Evolutionary conservation across 2,888 invertebrate genomes (phyloP).

Genomic region (Linnaemya vulpina): DNA sequence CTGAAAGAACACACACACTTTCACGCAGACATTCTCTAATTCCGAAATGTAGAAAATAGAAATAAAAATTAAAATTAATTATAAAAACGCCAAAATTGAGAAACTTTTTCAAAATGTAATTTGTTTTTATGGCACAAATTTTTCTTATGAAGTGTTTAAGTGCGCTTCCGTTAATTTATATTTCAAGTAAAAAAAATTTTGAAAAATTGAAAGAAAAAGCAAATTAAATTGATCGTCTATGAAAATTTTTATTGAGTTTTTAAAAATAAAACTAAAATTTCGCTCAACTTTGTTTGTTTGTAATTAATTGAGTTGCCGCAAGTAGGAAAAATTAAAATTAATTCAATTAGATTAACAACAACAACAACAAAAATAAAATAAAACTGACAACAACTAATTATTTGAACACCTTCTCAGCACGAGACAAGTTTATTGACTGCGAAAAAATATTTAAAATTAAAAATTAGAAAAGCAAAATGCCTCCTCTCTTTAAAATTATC

Average conservation of each 20-base stretch:
- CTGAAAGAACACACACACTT: conserved; percentile 5
- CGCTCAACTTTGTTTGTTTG: conserved; percentile 8
- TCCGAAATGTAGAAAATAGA: not conserved
- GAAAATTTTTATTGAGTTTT: conserved; percentile 53
- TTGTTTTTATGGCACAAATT: conserved; percentile 39
- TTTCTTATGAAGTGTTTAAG: conserved; percentile 41
- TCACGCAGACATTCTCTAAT: not conserved
- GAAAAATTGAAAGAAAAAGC: too few species aligned
- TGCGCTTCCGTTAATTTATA: conserved; percentile 51
- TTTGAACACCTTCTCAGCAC: conserved; percentile 66
- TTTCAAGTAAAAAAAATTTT: not conserved
- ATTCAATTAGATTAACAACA: conserved; percentile 5
- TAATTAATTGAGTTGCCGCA: conserved; percentile 26
- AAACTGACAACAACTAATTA: conserved; percentile 59
- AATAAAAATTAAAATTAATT: not conserved
- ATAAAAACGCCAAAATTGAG: conserved; percentile 1
- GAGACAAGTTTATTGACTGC: conserved; percentile 50
- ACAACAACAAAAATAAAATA: not conserved
- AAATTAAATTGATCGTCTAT: not conserved
- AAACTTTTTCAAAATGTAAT: conserved; percentile 35
- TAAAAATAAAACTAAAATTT: conserved; percentile 46
- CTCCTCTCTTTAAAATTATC: not conserved
- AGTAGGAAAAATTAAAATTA: not conserved
- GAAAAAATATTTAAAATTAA: too few species aligned
- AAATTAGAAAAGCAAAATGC: not conserved